Evolutionary conservation across 2,113 vertebrate genomes (phyloP).

Genomic region (Chiloscyllium plagiosum): DNA sequence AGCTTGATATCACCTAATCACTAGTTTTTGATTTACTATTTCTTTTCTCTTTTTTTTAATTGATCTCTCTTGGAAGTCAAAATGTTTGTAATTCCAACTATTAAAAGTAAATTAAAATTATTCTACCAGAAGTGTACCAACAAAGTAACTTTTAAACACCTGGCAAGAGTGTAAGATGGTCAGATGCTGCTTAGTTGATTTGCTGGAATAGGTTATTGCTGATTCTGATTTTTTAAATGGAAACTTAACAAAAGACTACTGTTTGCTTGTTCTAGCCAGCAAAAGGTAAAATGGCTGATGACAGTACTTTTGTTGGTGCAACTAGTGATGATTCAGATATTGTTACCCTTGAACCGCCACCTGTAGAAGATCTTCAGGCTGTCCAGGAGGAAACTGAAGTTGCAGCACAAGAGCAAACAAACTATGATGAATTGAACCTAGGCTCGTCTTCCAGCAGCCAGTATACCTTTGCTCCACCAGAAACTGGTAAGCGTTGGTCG

Average conservation of each 20-base stretch:
- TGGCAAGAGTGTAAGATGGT: background rate
- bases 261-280: conserved; percentile 48
- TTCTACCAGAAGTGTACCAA: background rate
- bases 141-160: background rate
- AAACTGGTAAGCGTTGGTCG: conserved; percentile 64
- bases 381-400: conserved; percentile 55
- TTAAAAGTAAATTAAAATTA: background rate
- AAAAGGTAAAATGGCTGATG: conserved; percentile 50
- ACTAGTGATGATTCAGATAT: conserved; percentile 92
- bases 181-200: background rate
- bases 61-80: background rate
- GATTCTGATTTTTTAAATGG: background rate
- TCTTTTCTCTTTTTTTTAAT: background rate
- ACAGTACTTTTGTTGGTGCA: conserved; percentile 60
- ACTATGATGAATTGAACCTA: conserved; percentile 65
- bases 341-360: conserved; percentile 74
- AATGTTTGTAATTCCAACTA: background rate
- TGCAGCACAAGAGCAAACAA: conserved; percentile 47
- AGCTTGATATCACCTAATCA: background rate
- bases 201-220: background rate
- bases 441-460: conserved; percentile 90
- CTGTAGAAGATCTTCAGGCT: conserved; percentile 57
- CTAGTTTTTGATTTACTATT: background rate
- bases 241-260: background rate
- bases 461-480: conserved; percentile 76